Evolutionary conservation across 1,140 invertebrate species (phyloP).

Genomic region (Brachionus koreanus): DNA sequence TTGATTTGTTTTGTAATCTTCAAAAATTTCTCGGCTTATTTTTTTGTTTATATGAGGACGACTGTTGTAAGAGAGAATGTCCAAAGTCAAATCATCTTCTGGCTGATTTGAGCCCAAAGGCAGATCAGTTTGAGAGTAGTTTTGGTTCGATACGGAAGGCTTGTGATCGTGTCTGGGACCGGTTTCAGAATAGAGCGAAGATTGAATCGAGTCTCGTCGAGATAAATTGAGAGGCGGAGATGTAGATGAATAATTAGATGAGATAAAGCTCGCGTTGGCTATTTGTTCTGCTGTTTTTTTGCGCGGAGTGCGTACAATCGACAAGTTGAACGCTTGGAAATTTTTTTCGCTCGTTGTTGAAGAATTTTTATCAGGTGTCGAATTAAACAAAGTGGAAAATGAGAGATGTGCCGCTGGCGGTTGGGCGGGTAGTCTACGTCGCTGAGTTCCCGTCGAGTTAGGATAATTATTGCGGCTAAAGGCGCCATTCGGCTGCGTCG

Average conservation of each 20-base stretch:
- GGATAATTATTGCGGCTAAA: neutral
- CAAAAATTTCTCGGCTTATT: neutral
- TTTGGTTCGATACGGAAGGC: neutral
- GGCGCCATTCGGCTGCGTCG: neutral
- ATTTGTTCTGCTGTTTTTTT: neutral
- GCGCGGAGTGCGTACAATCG: neutral
- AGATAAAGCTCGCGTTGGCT: neutral
- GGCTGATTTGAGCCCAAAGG: neutral
- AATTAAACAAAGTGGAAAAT: neutral
- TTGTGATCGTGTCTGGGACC: neutral
- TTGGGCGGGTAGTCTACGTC: neutral
- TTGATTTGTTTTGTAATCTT: neutral
- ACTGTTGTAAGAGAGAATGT: slow-evolving; percentile 8
- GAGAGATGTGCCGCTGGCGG: neutral
- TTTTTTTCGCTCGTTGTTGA: slow-evolving; percentile 4
- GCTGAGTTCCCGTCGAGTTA: neutral
- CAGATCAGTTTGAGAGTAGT: neutral
- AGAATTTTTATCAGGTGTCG: neutral
- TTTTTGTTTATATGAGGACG: neutral
- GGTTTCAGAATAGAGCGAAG: neutral
- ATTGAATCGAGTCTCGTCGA: neutral
- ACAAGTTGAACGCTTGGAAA: neutral
- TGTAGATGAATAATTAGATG: neutral
- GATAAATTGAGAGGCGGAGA: neutral
- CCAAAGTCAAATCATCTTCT: neutral